Percentiles rank a stretch among this genome's conserved stretches.
These are phyloP conservation scores for Mormyrus hasselquistii DNA, from an alignment of 2,797 vertebrate genomes.

Conservation along the genomic window DNA sequence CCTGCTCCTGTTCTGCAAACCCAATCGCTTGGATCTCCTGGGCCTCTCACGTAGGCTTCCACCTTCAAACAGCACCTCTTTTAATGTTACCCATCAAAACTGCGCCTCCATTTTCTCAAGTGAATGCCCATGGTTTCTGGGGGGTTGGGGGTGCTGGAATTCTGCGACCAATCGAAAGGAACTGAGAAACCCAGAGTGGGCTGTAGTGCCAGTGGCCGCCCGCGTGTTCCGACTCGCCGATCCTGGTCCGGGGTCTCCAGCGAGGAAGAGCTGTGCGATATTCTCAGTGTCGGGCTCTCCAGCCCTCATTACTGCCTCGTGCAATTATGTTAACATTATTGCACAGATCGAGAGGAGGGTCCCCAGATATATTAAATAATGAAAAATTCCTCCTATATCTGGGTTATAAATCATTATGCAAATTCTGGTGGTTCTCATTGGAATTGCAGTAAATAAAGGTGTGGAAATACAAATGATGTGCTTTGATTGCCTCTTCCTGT, in stretches of 20 bases:
- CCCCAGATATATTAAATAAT: conserved; percentile 77
- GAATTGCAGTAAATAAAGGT: conserved; percentile 71
- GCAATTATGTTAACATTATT: conserved; percentile 80
- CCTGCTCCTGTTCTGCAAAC: background rate
- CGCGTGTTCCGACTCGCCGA: background rate
- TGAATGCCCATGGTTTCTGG: background rate
- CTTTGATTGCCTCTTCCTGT: conserved; percentile 62
- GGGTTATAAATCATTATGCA: conserved; percentile 72
- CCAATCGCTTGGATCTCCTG: background rate
- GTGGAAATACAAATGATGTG: conserved; percentile 62
- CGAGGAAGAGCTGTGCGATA: conserved; percentile 43
- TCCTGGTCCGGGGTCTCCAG: background rate
- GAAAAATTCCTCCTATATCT: conserved; percentile 72
- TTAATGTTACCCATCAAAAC: background rate
- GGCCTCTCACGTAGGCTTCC: background rate
- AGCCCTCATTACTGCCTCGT: conserved; percentile 62
- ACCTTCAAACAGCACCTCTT: background rate
- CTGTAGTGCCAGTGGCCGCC: background rate
- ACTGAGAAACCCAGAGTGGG: background rate
- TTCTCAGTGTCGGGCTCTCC: conserved; percentile 48
- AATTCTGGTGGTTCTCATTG: conserved; percentile 62
- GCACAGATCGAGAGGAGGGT: conserved; percentile 66
- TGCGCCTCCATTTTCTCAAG: background rate
- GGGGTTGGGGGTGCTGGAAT: background rate
- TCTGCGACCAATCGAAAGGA: background rate